A percentile compares a stretch with the other conserved stretches of the same genome.
Evolutionary conservation across 2,888 invertebrate genomes (phyloP).

Genomic region (Arrhopalites spinosus): DNA sequence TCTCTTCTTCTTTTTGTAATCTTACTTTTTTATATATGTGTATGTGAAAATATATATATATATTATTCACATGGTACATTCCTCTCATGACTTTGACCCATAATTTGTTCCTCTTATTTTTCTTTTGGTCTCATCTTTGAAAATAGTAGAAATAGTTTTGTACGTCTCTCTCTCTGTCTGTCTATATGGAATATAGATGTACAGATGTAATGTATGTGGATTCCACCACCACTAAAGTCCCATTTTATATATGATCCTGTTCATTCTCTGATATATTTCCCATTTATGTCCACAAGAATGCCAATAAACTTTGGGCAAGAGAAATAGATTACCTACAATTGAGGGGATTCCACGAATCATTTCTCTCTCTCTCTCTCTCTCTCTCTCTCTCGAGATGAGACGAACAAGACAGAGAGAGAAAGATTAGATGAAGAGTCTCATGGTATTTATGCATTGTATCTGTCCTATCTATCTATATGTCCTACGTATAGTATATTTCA

Average conservation of each 20-base stretch:
- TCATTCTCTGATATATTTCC: not conserved
- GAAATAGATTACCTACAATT: not conserved
- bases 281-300: not conserved
- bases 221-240: no score
- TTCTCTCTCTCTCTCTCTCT: no score
- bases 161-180: no score
- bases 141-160: slow-evolving; percentile 1
- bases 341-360: no score
- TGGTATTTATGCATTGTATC: no score
- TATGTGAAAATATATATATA: not conserved
- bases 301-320: not conserved
- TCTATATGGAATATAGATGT: no score
- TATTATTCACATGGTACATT: not conserved
- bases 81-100: not conserved
- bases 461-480: no score
- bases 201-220: no score
- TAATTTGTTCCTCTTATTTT: not conserved
- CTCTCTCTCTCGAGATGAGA: no score
- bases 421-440: not conserved
- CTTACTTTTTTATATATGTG: not conserved
- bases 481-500: no score
- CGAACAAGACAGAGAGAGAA: no score
- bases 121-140: not conserved
- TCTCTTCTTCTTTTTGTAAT: not conserved
- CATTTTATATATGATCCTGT: no score